These are phyloP conservation scores for Palythoa heliodiscus DNA, from an alignment of 92 coral and sea anemone genomes.

Conservation along the genomic window DNA sequence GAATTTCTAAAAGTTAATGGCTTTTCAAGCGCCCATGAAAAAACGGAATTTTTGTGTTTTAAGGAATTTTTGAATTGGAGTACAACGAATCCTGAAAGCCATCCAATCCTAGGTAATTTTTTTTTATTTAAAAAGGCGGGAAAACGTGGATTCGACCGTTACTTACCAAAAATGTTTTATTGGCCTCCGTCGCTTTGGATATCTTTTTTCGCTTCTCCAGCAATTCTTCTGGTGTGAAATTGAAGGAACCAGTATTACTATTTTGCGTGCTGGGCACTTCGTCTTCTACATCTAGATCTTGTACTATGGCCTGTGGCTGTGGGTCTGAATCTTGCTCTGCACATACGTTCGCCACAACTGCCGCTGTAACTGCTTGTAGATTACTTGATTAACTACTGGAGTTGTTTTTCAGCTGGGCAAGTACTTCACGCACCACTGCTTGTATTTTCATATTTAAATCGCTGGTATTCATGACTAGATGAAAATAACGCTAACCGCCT, in stretches of 20 bases:
- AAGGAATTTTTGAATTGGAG: too few species aligned
- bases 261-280: background rate
- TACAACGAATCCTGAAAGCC: background rate
- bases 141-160: background rate
- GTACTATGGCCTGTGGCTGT: background rate
- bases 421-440: background rate
- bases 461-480: background rate
- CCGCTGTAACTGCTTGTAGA: background rate
- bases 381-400: background rate
- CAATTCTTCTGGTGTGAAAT: background rate
- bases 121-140: background rate
- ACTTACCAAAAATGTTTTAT: background rate
- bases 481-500: background rate
- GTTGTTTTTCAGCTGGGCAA: background rate
- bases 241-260: background rate
- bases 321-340: background rate
- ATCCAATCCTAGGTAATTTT: background rate
- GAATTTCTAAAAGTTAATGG: too few species aligned
- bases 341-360: background rate
- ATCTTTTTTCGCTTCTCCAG: background rate
- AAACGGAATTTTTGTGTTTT: too few species aligned
- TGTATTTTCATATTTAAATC: background rate
- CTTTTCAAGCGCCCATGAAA: too few species aligned
- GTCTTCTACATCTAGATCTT: background rate
- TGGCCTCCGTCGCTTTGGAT: background rate